Conservation (phyloP, 2,888 invertebrate genomes). For the Artemia sinica region DNA sequence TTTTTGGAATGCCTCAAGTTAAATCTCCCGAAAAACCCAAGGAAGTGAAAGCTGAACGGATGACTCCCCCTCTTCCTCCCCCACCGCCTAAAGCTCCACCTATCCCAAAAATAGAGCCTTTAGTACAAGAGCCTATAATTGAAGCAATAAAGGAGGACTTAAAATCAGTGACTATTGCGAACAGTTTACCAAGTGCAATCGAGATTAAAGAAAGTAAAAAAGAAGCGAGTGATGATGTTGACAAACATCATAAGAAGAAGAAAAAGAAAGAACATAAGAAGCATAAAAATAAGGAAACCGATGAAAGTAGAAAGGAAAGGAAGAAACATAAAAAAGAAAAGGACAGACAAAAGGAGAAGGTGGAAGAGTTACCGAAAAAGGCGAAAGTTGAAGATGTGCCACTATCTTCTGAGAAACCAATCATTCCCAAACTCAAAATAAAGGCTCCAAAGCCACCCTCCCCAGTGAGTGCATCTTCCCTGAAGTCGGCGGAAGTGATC, state of each 20-base stretch:
- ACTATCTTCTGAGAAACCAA: not conserved
- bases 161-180: not conserved
- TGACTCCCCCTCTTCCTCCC: not conserved
- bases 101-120: not conserved
- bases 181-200: not conserved
- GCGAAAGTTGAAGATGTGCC: not conserved
- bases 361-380: not conserved
- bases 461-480: not conserved
- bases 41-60: not conserved
- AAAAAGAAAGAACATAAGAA: constrained; percentile 25
- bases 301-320: constrained; percentile 28
- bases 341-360: not conserved
- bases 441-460: constrained; percentile 10
- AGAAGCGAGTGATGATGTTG: not conserved
- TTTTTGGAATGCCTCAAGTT: not conserved
- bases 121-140: not conserved
- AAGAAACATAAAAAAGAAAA: constrained; percentile 1
- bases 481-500: constrained; percentile 1
- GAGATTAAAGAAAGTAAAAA: not conserved
- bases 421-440: constrained; percentile 6
- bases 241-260: constrained; percentile 25
- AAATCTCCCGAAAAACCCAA: not conserved
- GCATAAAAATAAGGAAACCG: constrained; percentile 39
- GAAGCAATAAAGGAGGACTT: not conserved
- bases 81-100: not conserved